Conservation (phyloP, 2,888 invertebrate genomes). For the Acrobasis repandana region DNA sequence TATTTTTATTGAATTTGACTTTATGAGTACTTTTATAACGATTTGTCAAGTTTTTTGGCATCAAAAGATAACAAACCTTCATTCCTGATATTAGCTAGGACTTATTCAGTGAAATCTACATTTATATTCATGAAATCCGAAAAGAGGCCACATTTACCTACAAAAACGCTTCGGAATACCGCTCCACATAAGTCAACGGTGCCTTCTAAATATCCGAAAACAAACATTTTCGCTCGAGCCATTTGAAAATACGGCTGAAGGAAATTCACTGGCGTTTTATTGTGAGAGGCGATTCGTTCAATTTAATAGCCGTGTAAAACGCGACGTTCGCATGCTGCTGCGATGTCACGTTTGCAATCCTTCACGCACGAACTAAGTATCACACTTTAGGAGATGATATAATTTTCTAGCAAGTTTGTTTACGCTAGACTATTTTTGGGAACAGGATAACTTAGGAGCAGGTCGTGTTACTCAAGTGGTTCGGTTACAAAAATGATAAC, state of each 20-base stretch:
- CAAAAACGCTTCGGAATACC: constrained; percentile 1
- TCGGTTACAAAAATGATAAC: too few species aligned
- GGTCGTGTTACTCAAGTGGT: background rate
- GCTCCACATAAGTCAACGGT: constrained; percentile 46
- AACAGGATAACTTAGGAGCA: background rate
- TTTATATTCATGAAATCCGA: constrained; percentile 11
- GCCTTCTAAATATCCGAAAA: constrained; percentile 59
- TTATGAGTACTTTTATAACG: too few species aligned
- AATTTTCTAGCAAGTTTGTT: constrained; percentile 38
- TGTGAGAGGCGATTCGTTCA: constrained; percentile 51
- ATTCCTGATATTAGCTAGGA: background rate
- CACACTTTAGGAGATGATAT: constrained; percentile 43
- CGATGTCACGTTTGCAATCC: constrained; percentile 60
- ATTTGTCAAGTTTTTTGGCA: too few species aligned
- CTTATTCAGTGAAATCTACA: background rate
- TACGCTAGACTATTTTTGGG: constrained; percentile 28
- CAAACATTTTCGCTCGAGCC: constrained; percentile 55
- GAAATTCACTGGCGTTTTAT: constrained; percentile 60
- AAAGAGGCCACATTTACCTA: constrained; percentile 13
- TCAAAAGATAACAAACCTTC: too few species aligned
- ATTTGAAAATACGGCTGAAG: constrained; percentile 52
- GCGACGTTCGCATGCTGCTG: constrained; percentile 44
- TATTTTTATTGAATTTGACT: too few species aligned
- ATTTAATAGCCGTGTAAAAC: constrained; percentile 62
- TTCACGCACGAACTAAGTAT: constrained; percentile 56